phyloP scores from a whole-genome alignment of 2,888 invertebrate species.

The Pomacea canaliculata region DNA sequence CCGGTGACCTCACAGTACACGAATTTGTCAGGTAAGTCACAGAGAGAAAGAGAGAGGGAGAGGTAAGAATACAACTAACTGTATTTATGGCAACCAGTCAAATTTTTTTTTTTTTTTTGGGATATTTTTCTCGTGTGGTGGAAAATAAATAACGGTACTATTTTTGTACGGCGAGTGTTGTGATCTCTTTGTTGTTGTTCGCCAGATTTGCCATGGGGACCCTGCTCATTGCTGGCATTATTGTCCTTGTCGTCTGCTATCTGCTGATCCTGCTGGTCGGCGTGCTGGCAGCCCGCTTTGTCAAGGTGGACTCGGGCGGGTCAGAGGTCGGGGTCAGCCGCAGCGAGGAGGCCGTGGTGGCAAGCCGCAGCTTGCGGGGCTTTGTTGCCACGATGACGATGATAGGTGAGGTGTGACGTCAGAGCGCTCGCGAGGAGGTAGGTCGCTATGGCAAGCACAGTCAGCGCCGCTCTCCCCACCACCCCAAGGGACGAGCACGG shows the following conservation, averaged over 20 bases:
- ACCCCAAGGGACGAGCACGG: background rate
- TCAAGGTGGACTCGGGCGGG: constrained; percentile 23
- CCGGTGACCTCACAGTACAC: no score
- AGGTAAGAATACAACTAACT: no score
- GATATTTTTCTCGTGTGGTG: no score
- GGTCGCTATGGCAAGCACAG: background rate
- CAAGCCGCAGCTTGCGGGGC: constrained; percentile 41
- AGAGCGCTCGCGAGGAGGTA: no score
- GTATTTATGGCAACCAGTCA: no score
- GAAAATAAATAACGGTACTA: no score
- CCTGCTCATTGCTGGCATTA: constrained; percentile 35
- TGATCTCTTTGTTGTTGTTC: no score
- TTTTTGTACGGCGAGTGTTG: no score
- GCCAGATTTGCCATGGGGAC: constrained; percentile 1
- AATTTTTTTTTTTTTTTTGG: no score
- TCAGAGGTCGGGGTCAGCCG: constrained; percentile 23
- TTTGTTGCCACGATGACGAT: constrained; percentile 49
- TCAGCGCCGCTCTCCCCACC: background rate
- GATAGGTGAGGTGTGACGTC: constrained; percentile 39
- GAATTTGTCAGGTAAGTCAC: no score
- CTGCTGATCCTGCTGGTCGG: constrained; percentile 47
- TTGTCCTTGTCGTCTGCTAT: constrained; percentile 47
- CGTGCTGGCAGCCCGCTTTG: constrained; percentile 37
- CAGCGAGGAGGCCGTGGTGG: constrained; percentile 40
- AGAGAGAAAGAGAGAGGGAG: no score